Percentiles rank a stretch among this genome's conserved stretches.
phyloP scores from a whole-genome alignment of 1,140 invertebrate species.

The Lysiphlebus fabarum region DNA sequence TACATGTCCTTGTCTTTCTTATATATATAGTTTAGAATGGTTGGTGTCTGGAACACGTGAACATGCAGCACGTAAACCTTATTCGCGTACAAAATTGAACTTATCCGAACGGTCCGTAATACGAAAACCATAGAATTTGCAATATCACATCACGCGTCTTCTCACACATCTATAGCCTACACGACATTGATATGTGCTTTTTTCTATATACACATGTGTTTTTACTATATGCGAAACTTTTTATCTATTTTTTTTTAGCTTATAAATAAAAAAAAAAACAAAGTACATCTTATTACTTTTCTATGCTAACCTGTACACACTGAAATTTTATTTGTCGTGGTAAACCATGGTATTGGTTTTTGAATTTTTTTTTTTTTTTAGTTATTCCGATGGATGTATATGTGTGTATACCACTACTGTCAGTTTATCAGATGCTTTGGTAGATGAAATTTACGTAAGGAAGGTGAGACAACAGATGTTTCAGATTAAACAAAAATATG shows the following conservation, averaged over 20 bases:
- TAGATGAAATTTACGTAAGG: constrained; percentile 18
- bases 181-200: neutral
- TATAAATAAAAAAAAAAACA: neutral
- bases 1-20: neutral
- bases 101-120: constrained; percentile 31
- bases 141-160: constrained; percentile 36
- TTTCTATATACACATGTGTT: neutral
- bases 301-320: neutral
- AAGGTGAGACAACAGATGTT: constrained; percentile 45
- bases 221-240: neutral
- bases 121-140: constrained; percentile 39
- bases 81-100: constrained; percentile 41
- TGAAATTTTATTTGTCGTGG: no score
- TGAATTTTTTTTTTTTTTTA: no score
- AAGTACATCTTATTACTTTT: neutral
- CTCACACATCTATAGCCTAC: constrained; percentile 16
- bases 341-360: neutral
- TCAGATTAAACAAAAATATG: constrained; percentile 38
- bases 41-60: neutral
- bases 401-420: constrained; percentile 47
- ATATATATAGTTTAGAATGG: neutral
- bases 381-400: neutral
- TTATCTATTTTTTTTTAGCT: neutral
- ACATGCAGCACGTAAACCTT: constrained; percentile 31
- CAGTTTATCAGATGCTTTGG: constrained; percentile 52